Evolutionary conservation across 2,888 invertebrate genomes (phyloP).

Genomic region (Drosophila falleni): DNA sequence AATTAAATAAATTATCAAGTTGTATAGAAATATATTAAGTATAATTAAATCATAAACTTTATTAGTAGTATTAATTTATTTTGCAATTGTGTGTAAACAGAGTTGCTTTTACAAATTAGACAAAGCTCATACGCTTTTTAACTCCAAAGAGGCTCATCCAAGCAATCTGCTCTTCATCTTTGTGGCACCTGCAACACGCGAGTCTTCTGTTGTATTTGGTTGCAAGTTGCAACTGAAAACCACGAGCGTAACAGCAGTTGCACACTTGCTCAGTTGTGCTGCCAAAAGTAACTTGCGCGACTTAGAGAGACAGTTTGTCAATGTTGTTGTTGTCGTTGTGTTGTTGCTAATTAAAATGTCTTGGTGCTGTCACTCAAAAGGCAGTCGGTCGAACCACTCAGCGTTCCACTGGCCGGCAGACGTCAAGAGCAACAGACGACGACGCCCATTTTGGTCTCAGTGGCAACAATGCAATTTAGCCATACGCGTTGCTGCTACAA

Average conservation of each 20-base stretch:
- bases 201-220: constrained; percentile 37
- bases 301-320: constrained; percentile 55
- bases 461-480: constrained; percentile 73
- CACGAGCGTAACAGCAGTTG: constrained; percentile 70
- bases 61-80: background rate
- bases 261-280: constrained; percentile 42
- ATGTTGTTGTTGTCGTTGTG: constrained; percentile 29
- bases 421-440: constrained; percentile 26
- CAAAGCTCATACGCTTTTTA: constrained; percentile 39
- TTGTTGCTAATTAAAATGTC: constrained; percentile 75
- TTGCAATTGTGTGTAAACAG: background rate
- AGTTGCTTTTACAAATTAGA: background rate
- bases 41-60: background rate
- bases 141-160: constrained; percentile 21
- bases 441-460: constrained; percentile 72
- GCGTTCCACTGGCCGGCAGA: constrained; percentile 34
- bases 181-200: constrained; percentile 19
- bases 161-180: constrained; percentile 16
- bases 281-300: constrained; percentile 70
- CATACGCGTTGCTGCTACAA: constrained; percentile 67
- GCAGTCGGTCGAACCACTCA: constrained; percentile 52
- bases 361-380: constrained; percentile 76
- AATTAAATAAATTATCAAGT: too few relatives aligned
- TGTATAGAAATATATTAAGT: too few relatives aligned
- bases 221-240: constrained; percentile 38